Percentiles rank a stretch among this genome's conserved stretches.
These are phyloP conservation scores for Mantis religiosa DNA, from an alignment of 2,888 invertebrate species.

Conservation along the genomic window DNA sequence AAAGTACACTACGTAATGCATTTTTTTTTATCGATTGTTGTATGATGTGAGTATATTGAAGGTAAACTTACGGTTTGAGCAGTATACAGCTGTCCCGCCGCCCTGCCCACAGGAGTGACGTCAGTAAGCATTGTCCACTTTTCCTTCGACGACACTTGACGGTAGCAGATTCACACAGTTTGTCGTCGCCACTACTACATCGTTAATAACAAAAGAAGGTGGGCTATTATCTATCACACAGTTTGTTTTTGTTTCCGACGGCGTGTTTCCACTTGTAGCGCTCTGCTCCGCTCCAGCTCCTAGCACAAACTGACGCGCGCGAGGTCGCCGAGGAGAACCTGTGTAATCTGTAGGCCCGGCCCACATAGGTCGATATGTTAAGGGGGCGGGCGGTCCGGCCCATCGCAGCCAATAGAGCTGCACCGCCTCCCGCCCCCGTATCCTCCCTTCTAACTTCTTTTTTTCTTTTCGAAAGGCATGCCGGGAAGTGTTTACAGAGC, in stretches of 20 bases:
- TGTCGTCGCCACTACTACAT: not conserved
- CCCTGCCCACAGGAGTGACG: conserved; percentile 43
- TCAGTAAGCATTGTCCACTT: conserved; percentile 43
- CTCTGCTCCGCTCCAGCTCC: conserved; percentile 9
- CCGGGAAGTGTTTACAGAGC: not conserved
- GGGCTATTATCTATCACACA: not conserved
- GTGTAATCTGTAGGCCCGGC: conserved; percentile 32
- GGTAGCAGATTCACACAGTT: not conserved
- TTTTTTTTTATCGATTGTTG: too few relatives aligned
- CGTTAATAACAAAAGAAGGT: not conserved
- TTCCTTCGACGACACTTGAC: too few relatives aligned
- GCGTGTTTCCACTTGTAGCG: not conserved
- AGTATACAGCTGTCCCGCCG: conserved; percentile 45
- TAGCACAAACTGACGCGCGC: conserved; percentile 19
- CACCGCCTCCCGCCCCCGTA: conserved; percentile 38
- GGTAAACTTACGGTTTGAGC: conserved; percentile 22
- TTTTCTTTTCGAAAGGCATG: not conserved
- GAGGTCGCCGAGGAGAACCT: not conserved
- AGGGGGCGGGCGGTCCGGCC: conserved; percentile 35
- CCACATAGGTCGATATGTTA: not conserved
- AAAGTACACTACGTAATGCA: too few relatives aligned
- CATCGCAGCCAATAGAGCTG: conserved; percentile 37
- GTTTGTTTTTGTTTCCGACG: not conserved
- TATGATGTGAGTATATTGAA: not conserved
- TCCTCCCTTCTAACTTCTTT: conserved; percentile 3